These are phyloP conservation scores for Gobio occitaniae DNA, from an alignment of 2,797 vertebrate species.

Conservation along the genomic window DNA sequence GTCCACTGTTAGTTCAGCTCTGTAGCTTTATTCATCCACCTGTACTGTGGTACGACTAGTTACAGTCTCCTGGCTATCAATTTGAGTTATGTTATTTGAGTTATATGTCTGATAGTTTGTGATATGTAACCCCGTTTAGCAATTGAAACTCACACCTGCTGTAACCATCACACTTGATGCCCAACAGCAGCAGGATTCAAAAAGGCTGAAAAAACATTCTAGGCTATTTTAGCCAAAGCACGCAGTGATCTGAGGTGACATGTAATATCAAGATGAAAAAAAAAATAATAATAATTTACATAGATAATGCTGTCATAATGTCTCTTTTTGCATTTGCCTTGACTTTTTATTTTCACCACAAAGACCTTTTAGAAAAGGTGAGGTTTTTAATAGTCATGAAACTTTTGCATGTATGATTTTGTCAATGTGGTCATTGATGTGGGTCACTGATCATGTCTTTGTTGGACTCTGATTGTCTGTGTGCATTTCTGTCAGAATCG, in stretches of 20 bases:
- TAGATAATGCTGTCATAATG: neutral
- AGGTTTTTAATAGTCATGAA: slow-evolving; percentile 1
- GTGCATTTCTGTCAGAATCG: slow-evolving; percentile 83
- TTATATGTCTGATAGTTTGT: neutral
- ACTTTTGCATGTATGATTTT: neutral
- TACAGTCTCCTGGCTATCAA: neutral
- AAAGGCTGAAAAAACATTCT: neutral
- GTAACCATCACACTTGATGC: neutral
- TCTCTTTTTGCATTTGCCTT: slow-evolving; percentile 45
- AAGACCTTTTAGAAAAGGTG: slow-evolving; percentile 64
- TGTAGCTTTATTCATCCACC: neutral
- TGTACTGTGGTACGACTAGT: neutral
- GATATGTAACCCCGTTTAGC: neutral
- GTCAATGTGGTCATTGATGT: neutral
- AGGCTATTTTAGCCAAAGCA: neutral
- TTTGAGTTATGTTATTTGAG: neutral
- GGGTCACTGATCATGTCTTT: slow-evolving; percentile 3
- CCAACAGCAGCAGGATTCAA: neutral
- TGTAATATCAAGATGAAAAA: neutral
- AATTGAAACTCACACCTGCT: neutral
- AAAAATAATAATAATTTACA: too few species aligned
- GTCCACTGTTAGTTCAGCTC: neutral
- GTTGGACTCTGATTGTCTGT: slow-evolving; percentile 50
- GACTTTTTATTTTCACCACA: slow-evolving; percentile 23
- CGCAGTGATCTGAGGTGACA: neutral